phyloP scores from a whole-genome alignment of 2,888 invertebrate species.

The Lampropteryx suffumata region DNA sequence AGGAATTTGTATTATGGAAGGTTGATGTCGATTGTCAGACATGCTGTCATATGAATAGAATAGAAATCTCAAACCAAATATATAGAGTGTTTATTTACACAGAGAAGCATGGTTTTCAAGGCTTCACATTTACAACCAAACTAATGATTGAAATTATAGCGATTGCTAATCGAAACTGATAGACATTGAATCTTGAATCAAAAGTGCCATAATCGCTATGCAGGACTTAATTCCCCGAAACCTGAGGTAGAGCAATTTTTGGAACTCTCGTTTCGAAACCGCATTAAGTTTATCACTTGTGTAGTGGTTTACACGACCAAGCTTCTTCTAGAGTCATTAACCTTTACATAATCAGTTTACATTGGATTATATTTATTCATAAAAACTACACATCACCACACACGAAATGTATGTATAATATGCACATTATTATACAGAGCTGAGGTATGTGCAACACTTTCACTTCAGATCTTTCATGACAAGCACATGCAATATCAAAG shows the following conservation, averaged over 20 bases:
- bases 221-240: no score
- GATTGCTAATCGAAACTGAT: no score
- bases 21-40: no score
- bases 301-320: slow-evolving; percentile 30
- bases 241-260: background rate
- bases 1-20: no score
- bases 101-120: no score
- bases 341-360: slow-evolving; percentile 51
- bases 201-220: no score
- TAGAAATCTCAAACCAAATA: no score
- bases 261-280: slow-evolving; percentile 1
- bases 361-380: slow-evolving; percentile 41
- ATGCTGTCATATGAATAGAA: no score
- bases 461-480: slow-evolving; percentile 26
- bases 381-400: slow-evolving; percentile 42
- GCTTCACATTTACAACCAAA: no score
- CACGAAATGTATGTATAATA: slow-evolving; percentile 31
- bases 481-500: slow-evolving; percentile 1
- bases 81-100: no score
- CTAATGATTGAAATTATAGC: no score
- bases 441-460: slow-evolving; percentile 19
- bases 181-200: no score
- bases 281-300: slow-evolving; percentile 20
- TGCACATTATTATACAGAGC: slow-evolving; percentile 9
- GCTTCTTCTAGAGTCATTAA: slow-evolving; percentile 45